A percentile compares a stretch with the other conserved stretches of the same genome.
phyloP scores from a whole-genome alignment of 2,888 invertebrate species.

The Spisula solida region DNA sequence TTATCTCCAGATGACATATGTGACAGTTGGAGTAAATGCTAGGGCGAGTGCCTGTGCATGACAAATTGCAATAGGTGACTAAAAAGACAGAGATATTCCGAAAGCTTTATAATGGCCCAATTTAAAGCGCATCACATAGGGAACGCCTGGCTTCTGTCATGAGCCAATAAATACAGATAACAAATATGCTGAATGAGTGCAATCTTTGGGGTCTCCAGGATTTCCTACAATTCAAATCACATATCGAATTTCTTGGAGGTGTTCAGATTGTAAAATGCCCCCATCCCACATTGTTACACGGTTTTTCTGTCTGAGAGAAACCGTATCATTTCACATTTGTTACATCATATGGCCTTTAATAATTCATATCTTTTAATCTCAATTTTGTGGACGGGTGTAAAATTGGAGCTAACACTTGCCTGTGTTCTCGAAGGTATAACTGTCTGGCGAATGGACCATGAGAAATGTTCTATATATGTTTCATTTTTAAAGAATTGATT shows the following conservation, averaged over 20 bases:
- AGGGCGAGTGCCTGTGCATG: no score
- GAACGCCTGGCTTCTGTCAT: no score
- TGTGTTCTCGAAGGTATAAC: slow-evolving; percentile 9
- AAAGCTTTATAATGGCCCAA: no score
- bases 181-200: no score
- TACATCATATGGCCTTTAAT: slow-evolving; percentile 13
- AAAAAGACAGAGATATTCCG: no score
- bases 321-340: slow-evolving; percentile 11
- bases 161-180: no score
- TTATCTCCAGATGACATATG: no score
- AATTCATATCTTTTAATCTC: slow-evolving; percentile 30
- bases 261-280: slow-evolving; percentile 19
- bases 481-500: background rate
- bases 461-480: background rate
- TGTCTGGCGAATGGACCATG: slow-evolving; percentile 22
- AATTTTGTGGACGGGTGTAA: slow-evolving; percentile 28
- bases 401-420: background rate
- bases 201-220: no score
- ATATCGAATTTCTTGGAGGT: background rate
- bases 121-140: no score
- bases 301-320: slow-evolving; percentile 2
- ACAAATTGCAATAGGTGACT: no score
- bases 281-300: background rate
- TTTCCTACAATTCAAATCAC: background rate
- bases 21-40: no score